Evolutionary conservation across 2,888 invertebrate species (phyloP).

Genomic region (Folsomia manolachei): DNA sequence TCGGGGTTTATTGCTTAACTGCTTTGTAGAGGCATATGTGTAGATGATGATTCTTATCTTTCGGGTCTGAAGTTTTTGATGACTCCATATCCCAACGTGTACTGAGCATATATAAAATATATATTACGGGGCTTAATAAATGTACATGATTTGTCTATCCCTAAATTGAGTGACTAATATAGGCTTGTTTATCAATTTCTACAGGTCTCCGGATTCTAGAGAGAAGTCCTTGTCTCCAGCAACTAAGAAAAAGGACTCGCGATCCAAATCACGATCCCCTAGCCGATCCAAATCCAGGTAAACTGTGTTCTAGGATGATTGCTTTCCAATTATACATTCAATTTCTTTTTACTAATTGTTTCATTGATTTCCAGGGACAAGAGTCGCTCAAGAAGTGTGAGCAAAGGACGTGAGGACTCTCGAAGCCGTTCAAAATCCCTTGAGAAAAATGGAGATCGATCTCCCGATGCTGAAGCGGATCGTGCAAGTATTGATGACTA

Average conservation of each 20-base stretch:
- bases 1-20: not conserved
- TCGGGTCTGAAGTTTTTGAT: slow-evolving; percentile 48
- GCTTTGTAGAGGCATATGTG: not conserved
- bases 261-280: slow-evolving; percentile 58
- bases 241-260: slow-evolving; percentile 45
- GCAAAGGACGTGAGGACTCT: slow-evolving; percentile 60
- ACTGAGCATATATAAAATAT: slow-evolving; percentile 33
- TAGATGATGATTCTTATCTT: slow-evolving; percentile 48
- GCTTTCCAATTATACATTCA: no score
- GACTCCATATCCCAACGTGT: slow-evolving; percentile 41
- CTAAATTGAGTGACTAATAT: no score
- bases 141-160: not conserved
- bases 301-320: slow-evolving; percentile 16
- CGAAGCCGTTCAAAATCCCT: slow-evolving; percentile 57
- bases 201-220: slow-evolving; percentile 55
- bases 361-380: slow-evolving; percentile 46
- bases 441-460: slow-evolving; percentile 58
- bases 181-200: not conserved
- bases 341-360: not conserved
- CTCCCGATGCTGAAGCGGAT: slow-evolving; percentile 52
- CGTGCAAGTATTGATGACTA: slow-evolving; percentile 32
- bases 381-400: slow-evolving; percentile 65
- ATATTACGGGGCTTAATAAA: not conserved
- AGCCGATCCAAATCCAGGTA: slow-evolving; percentile 53
- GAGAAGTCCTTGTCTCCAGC: slow-evolving; percentile 63